These are phyloP conservation scores for Andrena dorsata DNA, from an alignment of 2,888 invertebrate species.

Conservation along the genomic window DNA sequence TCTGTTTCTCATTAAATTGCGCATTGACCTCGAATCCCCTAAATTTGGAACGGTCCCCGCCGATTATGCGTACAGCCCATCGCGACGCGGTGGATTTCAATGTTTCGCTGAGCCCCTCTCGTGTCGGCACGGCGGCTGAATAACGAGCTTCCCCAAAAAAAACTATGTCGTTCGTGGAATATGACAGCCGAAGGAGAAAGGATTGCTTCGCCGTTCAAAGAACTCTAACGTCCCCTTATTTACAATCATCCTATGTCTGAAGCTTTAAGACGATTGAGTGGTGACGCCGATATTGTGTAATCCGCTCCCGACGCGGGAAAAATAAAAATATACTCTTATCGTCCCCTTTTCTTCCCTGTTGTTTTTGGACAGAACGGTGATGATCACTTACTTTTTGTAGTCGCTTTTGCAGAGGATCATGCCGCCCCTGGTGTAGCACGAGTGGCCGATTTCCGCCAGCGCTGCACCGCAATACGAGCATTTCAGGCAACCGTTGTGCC, in stretches of 20 bases:
- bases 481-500: conserved; percentile 98
- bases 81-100: conserved; percentile 31
- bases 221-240: no score
- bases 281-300: no score
- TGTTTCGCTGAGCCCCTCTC: conserved; percentile 21
- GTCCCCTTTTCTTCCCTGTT: no score
- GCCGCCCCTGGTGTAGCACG: conserved; percentile 96
- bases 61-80: conserved; percentile 77
- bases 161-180: not conserved
- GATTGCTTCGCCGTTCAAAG: no score
- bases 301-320: no score
- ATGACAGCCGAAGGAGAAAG: no score
- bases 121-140: not conserved
- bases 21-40: conserved; percentile 83
- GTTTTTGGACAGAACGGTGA: not conserved
- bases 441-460: conserved; percentile 95
- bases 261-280: no score
- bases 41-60: conserved; percentile 83
- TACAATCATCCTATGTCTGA: no score
- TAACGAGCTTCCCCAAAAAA: not conserved
- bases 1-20: conserved; percentile 85
- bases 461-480: conserved; percentile 96
- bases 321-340: no score
- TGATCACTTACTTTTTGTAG: conserved; percentile 93
- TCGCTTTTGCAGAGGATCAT: conserved; percentile 98